A percentile compares a stretch with the other conserved stretches of the same genome.
Conservation (phyloP, 2,888 invertebrate species). For the Troides helena region DNA sequence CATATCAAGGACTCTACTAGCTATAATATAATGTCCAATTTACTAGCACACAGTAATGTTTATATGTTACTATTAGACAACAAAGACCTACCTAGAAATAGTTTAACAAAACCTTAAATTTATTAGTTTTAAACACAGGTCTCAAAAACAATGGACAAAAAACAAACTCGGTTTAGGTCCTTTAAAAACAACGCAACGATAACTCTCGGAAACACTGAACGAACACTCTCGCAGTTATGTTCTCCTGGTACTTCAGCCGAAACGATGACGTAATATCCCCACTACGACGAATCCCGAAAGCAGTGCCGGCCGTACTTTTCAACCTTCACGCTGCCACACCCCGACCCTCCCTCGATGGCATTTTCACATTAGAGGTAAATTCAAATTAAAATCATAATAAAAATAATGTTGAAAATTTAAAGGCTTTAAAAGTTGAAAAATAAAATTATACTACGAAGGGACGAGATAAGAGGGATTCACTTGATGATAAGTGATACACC, state of each 20-base stretch:
- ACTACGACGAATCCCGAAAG: conserved; percentile 2
- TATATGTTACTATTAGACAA: no score
- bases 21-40: no score
- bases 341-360: conserved; percentile 3
- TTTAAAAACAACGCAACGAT: conserved; percentile 5
- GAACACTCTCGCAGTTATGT: conserved; percentile 18
- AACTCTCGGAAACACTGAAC: neutral
- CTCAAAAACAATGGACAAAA: neutral
- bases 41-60: no score
- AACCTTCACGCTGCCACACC: neutral
- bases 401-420: neutral
- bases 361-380: conserved; percentile 11
- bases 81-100: no score
- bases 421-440: neutral
- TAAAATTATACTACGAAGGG: no score
- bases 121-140: neutral
- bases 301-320: neutral
- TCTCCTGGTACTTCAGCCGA: conserved; percentile 28
- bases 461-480: no score
- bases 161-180: conserved; percentile 4
- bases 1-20: no score
- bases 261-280: conserved; percentile 30
- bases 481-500: no score
- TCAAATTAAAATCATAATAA: neutral
- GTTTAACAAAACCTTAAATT: neutral